Evolutionary conservation across 2,113 vertebrate species (phyloP).

Genomic region (Hemicordylus capensis): DNA sequence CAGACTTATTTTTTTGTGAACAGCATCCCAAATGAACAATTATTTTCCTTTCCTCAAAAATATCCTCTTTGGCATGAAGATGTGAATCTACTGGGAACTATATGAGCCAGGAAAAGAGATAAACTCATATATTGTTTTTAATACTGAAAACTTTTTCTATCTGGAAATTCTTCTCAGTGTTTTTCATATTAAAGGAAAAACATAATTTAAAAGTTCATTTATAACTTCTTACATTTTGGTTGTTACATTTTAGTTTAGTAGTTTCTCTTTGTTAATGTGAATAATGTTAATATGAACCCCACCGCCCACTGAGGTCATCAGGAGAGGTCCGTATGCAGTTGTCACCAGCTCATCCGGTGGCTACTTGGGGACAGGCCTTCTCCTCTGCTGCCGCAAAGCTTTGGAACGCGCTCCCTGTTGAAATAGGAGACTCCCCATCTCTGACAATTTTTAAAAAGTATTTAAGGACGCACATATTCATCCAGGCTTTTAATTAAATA

Average conservation of each 20-base stretch:
- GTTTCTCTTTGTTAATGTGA: no score
- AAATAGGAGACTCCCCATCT: no score
- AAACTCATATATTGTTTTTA: slow-evolving; percentile 19
- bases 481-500: no score
- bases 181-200: slow-evolving; percentile 14
- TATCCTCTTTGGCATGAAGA: slow-evolving; percentile 52
- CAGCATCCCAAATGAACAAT: slow-evolving; percentile 62
- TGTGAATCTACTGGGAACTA: slow-evolving; percentile 12
- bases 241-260: background rate
- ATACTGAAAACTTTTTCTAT: slow-evolving; percentile 35
- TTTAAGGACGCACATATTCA: no score
- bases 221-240: background rate
- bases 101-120: slow-evolving; percentile 26
- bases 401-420: no score
- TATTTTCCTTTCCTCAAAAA: slow-evolving; percentile 66
- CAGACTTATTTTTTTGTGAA: slow-evolving; percentile 36
- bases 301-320: no score
- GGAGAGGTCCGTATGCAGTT: no score
- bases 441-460: no score
- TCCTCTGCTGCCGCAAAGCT: no score
- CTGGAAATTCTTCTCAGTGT: slow-evolving; percentile 19
- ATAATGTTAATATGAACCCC: no score
- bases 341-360: no score
- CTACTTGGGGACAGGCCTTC: no score
- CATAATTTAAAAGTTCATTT: background rate